Percentiles rank a stretch among this genome's conserved stretches.
Evolutionary conservation across 2,888 invertebrate genomes (phyloP).

Genomic region (Sphaerophoria rueppellii): DNA sequence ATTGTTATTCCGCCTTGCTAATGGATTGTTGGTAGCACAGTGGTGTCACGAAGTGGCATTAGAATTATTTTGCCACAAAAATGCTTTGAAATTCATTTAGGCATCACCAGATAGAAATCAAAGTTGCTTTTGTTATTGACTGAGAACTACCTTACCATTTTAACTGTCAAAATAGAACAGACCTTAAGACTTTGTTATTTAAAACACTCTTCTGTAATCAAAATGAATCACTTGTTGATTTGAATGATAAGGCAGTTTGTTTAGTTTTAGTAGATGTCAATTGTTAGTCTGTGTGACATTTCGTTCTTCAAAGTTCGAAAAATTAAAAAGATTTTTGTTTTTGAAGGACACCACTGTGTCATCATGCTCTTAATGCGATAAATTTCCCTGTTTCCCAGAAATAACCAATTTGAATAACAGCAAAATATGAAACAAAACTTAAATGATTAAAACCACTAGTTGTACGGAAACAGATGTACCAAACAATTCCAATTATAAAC

Average conservation of each 20-base stretch:
- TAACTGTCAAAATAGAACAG: too few species aligned
- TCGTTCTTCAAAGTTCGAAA: not conserved
- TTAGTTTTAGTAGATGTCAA: too few species aligned
- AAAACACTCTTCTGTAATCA: too few species aligned
- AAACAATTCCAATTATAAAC: not conserved
- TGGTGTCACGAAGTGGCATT: constrained; percentile 23
- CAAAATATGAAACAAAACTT: constrained; percentile 69
- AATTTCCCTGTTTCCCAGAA: constrained; percentile 20
- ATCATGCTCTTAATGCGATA: constrained; percentile 55
- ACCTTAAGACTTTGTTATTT: too few species aligned
- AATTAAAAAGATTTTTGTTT: not conserved
- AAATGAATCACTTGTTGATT: too few species aligned
- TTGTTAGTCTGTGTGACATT: not conserved
- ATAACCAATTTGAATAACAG: constrained; percentile 26
- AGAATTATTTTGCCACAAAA: not conserved
- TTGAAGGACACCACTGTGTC: constrained; percentile 20
- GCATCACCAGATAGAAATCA: too few species aligned
- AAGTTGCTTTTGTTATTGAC: too few species aligned
- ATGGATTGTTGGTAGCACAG: constrained; percentile 61
- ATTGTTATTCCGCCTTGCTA: constrained; percentile 56
- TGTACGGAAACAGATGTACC: constrained; percentile 63
- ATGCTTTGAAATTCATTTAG: too few species aligned
- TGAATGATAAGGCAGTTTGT: too few species aligned
- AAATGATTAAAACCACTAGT: constrained; percentile 67
- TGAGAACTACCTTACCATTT: too few species aligned